These are phyloP conservation scores for Alviniconcha strummeri DNA, from an alignment of 2,888 invertebrate species.

Conservation along the genomic window DNA sequence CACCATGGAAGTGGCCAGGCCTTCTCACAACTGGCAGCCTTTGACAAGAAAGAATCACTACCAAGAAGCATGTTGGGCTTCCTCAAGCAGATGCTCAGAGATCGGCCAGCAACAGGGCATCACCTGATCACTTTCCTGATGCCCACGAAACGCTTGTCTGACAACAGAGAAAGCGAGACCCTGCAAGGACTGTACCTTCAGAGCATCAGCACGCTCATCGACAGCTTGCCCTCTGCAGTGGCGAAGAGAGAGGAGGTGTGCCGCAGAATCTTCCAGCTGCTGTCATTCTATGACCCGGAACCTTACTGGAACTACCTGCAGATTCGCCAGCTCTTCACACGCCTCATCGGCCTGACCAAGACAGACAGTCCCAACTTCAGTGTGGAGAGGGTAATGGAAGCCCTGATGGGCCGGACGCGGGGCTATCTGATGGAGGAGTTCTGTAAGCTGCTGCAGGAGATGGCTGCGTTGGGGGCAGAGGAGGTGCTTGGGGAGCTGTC, in stretches of 20 bases:
- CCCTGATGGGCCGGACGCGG: conserved; percentile 52
- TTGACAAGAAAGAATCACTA: conserved; percentile 18
- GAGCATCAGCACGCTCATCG: conserved; percentile 53
- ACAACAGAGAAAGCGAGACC: conserved; percentile 49
- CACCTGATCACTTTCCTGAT: conserved; percentile 35
- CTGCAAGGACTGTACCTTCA: conserved; percentile 54
- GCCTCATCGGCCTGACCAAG: conserved; percentile 50
- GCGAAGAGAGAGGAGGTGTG: conserved; percentile 6
- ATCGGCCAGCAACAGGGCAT: conserved; percentile 7
- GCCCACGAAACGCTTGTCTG: conserved; percentile 29
- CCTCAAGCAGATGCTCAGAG: conserved; percentile 20
- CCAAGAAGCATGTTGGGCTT: conserved; percentile 2
- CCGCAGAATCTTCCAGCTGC: conserved; percentile 49
- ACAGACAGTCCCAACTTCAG: conserved; percentile 40
- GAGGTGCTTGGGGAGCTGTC: conserved; percentile 43
- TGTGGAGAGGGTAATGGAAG: conserved; percentile 53
- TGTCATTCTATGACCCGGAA: conserved; percentile 57
- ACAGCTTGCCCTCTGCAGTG: conserved; percentile 37
- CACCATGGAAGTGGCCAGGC: conserved; percentile 22
- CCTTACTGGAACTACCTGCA: conserved; percentile 55
- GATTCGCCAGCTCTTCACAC: conserved; percentile 53
- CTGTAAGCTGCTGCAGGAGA: conserved; percentile 46
- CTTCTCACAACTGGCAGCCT: conserved; percentile 21
- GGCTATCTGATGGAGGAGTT: conserved; percentile 59
- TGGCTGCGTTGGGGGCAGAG: conserved; percentile 16